A percentile compares a stretch with the other conserved stretches of the same genome.
Conservation (phyloP, 2,113 vertebrate genomes). For the Anguilla rostrata region DNA sequence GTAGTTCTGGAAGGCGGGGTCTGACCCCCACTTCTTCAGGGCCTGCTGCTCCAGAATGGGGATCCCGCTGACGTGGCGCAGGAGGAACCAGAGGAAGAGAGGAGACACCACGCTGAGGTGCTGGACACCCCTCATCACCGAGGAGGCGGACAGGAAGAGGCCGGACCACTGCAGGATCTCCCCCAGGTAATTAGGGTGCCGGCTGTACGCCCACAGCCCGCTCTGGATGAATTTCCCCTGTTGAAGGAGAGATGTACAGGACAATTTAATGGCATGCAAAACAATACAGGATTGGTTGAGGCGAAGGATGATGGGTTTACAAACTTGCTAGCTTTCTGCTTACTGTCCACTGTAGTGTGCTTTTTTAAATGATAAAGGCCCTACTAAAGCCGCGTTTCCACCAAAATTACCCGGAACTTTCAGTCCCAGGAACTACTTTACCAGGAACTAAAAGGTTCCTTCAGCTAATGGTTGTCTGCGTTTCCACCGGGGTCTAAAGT, state of each 20-base stretch:
- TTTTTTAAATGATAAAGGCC: not conserved
- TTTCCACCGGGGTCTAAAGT: too few relatives aligned
- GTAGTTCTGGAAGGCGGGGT: constrained; percentile 66
- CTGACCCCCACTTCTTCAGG: constrained; percentile 68
- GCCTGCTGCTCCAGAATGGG: constrained; percentile 75
- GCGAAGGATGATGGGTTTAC: too few relatives aligned
- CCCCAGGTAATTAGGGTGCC: constrained; percentile 77
- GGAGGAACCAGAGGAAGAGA: constrained; percentile 75
- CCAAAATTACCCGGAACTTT: too few relatives aligned
- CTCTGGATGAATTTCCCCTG: constrained; percentile 77
- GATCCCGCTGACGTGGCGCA: constrained; percentile 70
- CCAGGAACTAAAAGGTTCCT: too few relatives aligned
- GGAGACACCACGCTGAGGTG: constrained; percentile 67
- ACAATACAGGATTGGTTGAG: too few relatives aligned
- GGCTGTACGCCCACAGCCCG: constrained; percentile 76
- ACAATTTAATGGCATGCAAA: not conserved
- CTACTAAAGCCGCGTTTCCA: too few relatives aligned
- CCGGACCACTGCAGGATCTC: constrained; percentile 80
- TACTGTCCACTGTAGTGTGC: too few relatives aligned
- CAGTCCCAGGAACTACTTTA: too few relatives aligned
- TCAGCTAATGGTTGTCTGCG: too few relatives aligned
- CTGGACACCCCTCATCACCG: constrained; percentile 68
- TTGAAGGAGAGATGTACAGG: not conserved
- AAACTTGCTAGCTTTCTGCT: too few relatives aligned
- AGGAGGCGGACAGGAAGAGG: constrained; percentile 72